Percentiles rank a stretch among this genome's conserved stretches.
Conservation (phyloP, 1,140 invertebrate genomes). For the Rhyzopertha dominica region DNA sequence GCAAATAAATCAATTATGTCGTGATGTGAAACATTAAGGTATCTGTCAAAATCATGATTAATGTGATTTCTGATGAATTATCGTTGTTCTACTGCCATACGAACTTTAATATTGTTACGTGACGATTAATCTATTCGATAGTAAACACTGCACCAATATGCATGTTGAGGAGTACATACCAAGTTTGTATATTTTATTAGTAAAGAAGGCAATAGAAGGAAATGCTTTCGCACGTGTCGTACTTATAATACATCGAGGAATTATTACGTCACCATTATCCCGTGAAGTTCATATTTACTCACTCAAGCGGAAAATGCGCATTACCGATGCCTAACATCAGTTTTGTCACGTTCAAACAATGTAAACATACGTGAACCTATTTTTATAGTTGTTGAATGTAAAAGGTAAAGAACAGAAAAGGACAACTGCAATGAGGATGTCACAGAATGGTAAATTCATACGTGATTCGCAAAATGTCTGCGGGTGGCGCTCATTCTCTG, state of each 20-base stretch:
- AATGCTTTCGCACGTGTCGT: neutral
- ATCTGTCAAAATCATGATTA: constrained; percentile 35
- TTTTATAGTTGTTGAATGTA: constrained; percentile 15
- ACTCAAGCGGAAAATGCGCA: too few species aligned
- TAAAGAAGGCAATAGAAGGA: neutral
- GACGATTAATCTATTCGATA: too few species aligned
- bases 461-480: constrained; percentile 17
- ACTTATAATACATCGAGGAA: neutral
- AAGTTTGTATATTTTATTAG: too few species aligned
- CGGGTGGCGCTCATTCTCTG: constrained; percentile 19
- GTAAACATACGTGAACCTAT: constrained; percentile 16
- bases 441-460: constrained; percentile 18
- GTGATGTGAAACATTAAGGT: constrained; percentile 41
- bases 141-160: too few species aligned
- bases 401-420: constrained; percentile 12
- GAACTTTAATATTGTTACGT: too few species aligned
- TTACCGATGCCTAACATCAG: too few species aligned
- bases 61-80: constrained; percentile 36
- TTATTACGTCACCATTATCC: neutral
- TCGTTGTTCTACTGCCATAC: constrained; percentile 20
- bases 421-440: constrained; percentile 16
- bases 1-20: constrained; percentile 40
- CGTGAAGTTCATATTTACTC: neutral
- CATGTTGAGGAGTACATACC: too few species aligned
- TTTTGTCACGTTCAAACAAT: constrained; percentile 9